Evolutionary conservation across 2,113 vertebrate species (phyloP), one percentile per base, ranked within the genome.

Genomic region (Labeo rohita): DNA sequence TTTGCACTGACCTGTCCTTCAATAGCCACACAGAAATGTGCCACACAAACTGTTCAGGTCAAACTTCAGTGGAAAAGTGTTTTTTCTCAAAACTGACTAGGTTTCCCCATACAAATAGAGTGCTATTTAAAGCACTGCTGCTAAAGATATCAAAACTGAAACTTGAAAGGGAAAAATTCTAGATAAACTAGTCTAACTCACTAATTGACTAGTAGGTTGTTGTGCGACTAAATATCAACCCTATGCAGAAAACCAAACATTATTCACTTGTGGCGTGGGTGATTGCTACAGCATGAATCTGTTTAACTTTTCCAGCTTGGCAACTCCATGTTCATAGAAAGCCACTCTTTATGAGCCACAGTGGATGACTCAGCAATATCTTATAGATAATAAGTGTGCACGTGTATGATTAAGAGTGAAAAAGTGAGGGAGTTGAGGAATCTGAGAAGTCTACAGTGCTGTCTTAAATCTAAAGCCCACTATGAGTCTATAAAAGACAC

Each of bases 261-360:
- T 49, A 66, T 81, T 81, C 23, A 34, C 43, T 65, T 50, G 45
- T 68, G 45, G 43, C 13, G 61, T 50, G 75, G 80, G 80, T 39
- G 49, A 10, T 50, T 70, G 45, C 49, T 77, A 18, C 21, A n/a
- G 56, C 56, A 61, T n/a, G 13, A 50, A 77, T 77, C 61, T 52
- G 23, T 68, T 18, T 52, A 65, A 49, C 45, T 52, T 82, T 81
- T 43, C 80, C 61, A 82, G 45, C n/a, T 81, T 34, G 43, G 43
- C 45, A 81, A 6, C 61, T 21, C 28, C 0, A 68, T 34, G 80
- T 49, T 66, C 43, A 81, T 47, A 66, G 23, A 49, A 49, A 49
- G 59, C 59, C 79, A 80, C 65, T 80, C 39, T 34, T 0, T 3
- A 10, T 45, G 12, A 80, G n/a, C 39, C 59, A 80, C 80, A 52